A percentile compares a stretch with the other conserved stretches of the same genome.
phyloP scores from a whole-genome alignment of 2,888 invertebrate genomes.

The Pyralis farinalis region DNA sequence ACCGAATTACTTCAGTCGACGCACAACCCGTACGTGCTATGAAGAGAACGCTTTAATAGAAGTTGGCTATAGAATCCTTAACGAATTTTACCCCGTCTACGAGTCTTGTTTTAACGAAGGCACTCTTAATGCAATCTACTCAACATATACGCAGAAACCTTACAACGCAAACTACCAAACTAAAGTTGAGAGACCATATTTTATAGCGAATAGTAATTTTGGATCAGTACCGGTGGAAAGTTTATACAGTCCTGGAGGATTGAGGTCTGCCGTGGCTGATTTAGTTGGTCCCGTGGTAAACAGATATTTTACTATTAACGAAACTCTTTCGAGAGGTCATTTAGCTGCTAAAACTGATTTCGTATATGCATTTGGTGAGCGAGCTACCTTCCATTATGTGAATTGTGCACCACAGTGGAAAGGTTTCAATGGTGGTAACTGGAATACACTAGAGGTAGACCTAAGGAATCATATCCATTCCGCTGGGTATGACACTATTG shows the following conservation, averaged over 20 bases:
- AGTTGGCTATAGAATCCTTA: slow-evolving; percentile 56
- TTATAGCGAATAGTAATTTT: slow-evolving; percentile 47
- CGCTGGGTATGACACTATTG: slow-evolving; percentile 47
- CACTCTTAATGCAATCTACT: slow-evolving; percentile 45
- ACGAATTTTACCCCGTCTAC: slow-evolving; percentile 51
- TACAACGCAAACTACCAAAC: slow-evolving; percentile 64
- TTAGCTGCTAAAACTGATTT: slow-evolving; percentile 84
- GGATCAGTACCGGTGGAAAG: slow-evolving; percentile 42
- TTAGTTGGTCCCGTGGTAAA: slow-evolving; percentile 43
- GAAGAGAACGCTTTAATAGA: slow-evolving; percentile 46
- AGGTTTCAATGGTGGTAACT: slow-evolving; percentile 81
- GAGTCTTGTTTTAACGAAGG: slow-evolving; percentile 62
- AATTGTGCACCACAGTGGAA: slow-evolving; percentile 87
- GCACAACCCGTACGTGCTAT: slow-evolving; percentile 52
- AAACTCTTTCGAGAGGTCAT: slow-evolving; percentile 81
- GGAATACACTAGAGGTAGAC: slow-evolving; percentile 77
- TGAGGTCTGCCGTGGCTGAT: slow-evolving; percentile 42
- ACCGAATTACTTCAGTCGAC: slow-evolving; percentile 44
- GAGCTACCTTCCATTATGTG: slow-evolving; percentile 83
- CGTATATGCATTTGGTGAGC: slow-evolving; percentile 79
- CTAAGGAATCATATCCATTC: slow-evolving; percentile 55
- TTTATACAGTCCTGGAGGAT: slow-evolving; percentile 53
- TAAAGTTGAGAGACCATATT: slow-evolving; percentile 54
- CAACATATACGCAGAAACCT: slow-evolving; percentile 62
- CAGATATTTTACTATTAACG: slow-evolving; percentile 53